phyloP scores from a whole-genome alignment of 2,797 vertebrate species.

The Momotus momota region DNA sequence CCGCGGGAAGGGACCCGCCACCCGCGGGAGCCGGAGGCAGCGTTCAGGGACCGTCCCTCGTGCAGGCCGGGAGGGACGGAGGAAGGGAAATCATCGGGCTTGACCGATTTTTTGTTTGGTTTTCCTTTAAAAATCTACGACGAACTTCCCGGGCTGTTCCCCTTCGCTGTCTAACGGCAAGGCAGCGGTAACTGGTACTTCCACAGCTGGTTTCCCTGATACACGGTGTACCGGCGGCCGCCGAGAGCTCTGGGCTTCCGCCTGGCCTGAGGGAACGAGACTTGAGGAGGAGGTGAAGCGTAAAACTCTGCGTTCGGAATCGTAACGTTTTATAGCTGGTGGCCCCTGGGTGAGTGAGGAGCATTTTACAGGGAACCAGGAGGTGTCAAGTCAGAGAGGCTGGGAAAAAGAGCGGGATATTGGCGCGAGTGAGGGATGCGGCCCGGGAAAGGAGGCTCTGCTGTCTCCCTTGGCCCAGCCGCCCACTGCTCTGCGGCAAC shows the following conservation, averaged over 20 bases:
- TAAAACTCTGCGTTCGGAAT: background rate
- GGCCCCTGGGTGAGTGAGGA: background rate
- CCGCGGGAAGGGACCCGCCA: background rate
- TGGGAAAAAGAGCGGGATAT: fast-evolving
- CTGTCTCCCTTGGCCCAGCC: background rate
- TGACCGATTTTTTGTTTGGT: no score
- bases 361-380: fast-evolving
- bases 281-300: background rate
- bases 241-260: no score
- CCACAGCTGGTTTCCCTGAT: fast-evolving
- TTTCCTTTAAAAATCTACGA: background rate
- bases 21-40: no score
- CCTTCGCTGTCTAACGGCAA: background rate
- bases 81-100: background rate
- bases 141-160: background rate
- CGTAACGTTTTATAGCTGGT: fast-evolving
- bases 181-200: background rate
- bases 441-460: fast-evolving
- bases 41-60: no score
- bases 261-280: background rate
- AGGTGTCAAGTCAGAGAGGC: background rate
- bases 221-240: fast-evolving
- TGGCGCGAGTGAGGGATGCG: fast-evolving
- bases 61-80: no score
- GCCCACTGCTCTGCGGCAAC: fast-evolving